These are phyloP conservation scores for Phalacrocorax aristotelis DNA, from an alignment of 2,113 vertebrate species.

Conservation along the genomic window DNA sequence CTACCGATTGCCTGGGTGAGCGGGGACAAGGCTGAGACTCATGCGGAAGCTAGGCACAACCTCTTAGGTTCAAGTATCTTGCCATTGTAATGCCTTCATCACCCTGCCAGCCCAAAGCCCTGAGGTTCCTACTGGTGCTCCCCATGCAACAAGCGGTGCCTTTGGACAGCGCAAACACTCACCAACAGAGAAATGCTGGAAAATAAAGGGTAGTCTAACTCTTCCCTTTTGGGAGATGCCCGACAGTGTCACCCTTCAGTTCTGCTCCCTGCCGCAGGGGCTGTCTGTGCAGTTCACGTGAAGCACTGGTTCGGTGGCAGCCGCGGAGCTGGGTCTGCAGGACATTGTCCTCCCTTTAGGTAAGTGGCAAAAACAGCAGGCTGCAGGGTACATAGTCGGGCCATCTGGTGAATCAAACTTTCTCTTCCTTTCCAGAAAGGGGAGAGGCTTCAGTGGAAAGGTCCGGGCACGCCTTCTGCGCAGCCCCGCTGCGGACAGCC, in stretches of 20 bases:
- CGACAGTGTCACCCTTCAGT: not conserved
- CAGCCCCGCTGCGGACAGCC: not conserved
- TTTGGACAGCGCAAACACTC: not conserved
- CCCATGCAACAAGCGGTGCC: not conserved
- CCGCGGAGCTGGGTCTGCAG: not conserved
- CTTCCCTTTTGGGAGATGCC: not conserved
- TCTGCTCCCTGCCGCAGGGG: not conserved
- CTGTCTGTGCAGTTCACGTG: not conserved
- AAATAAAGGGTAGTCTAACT: not conserved
- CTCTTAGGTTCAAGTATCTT: not conserved
- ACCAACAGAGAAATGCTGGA: not conserved
- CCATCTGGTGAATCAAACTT: not conserved
- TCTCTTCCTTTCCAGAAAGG: not conserved
- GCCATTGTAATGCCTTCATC: not conserved
- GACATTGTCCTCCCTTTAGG: not conserved
- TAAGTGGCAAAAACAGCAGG: not conserved
- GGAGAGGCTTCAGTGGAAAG: not conserved
- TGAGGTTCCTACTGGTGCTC: not conserved
- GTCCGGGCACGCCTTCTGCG: accelerated
- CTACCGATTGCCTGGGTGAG: not conserved
- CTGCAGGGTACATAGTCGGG: not conserved
- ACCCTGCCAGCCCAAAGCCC: not conserved
- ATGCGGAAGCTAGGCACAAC: not conserved
- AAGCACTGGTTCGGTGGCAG: not conserved
- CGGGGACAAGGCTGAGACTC: not conserved